A percentile compares a stretch with the other conserved stretches of the same genome.
Evolutionary conservation across 1,140 invertebrate genomes (phyloP).

Genomic region (Bombus difficillimus): DNA sequence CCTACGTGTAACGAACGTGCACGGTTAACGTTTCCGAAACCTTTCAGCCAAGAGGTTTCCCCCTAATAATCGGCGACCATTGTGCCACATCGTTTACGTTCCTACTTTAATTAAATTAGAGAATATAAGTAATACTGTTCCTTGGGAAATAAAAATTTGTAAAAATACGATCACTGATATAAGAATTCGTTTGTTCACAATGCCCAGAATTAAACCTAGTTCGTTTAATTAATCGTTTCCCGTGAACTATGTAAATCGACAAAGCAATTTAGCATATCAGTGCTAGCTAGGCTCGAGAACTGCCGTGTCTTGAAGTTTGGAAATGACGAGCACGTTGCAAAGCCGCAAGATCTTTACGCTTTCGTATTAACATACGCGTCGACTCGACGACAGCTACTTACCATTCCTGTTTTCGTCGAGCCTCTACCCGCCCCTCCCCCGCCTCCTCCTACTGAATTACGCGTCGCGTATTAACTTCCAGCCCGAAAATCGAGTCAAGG

Average conservation of each 20-base stretch:
- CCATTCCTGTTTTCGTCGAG: slow-evolving; percentile 7
- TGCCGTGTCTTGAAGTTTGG: no score
- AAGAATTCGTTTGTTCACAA: neutral
- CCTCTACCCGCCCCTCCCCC: no score
- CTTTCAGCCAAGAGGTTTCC: neutral
- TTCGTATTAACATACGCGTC: slow-evolving; percentile 28
- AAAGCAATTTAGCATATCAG: neutral
- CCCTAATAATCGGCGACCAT: neutral
- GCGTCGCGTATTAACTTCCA: slow-evolving; percentile 25
- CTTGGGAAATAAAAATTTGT: no score
- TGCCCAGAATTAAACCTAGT: neutral
- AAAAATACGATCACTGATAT: no score
- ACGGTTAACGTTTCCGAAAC: neutral
- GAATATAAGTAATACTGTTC: no score
- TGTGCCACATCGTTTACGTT: neutral
- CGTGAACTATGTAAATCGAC: neutral
- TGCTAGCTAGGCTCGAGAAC: neutral
- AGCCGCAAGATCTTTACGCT: slow-evolving; percentile 25
- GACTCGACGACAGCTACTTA: slow-evolving; percentile 32
- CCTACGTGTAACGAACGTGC: neutral
- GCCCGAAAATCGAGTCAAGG: neutral
- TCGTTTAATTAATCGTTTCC: neutral
- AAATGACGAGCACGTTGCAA: neutral
- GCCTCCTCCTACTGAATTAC: neutral
- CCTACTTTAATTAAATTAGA: no score